Conservation (phyloP, 1,140 invertebrate species). For the Camponotus pennsylvanicus region DNA sequence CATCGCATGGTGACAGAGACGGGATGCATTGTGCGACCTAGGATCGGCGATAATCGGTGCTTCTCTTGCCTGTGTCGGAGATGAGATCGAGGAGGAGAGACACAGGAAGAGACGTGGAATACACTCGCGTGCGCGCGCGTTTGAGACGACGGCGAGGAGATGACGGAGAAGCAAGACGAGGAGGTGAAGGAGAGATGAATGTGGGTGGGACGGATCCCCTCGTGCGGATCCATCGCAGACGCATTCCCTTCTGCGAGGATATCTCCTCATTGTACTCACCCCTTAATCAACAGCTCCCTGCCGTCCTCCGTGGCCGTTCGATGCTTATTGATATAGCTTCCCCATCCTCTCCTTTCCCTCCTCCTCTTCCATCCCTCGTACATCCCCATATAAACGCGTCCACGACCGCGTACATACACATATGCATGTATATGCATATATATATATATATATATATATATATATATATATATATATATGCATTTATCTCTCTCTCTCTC, state of each 20-base stretch:
- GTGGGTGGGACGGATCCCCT: conserved; percentile 61
- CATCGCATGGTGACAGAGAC: conserved; percentile 71
- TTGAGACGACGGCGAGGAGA: background rate
- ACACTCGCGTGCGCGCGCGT: conserved; percentile 19
- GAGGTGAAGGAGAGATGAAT: conserved; percentile 39
- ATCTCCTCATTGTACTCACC: conserved; percentile 75
- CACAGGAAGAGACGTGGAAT: conserved; percentile 31
- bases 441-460: background rate
- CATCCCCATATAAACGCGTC: conserved; percentile 22
- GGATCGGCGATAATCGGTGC: conserved; percentile 73
- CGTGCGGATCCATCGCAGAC: conserved; percentile 74
- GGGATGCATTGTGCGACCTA: conserved; percentile 62
- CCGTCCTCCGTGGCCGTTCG: conserved; percentile 78
- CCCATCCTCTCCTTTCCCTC: conserved; percentile 42
- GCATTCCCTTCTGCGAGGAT: conserved; percentile 75
- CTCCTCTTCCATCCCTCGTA: conserved; percentile 20
- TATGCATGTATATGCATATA: background rate
- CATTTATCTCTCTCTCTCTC: conserved; percentile 2
- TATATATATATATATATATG: background rate
- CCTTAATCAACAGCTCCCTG: conserved; percentile 82
- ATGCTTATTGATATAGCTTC: conserved; percentile 82
- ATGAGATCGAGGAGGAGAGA: conserved; percentile 73
- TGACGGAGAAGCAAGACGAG: conserved; percentile 2
- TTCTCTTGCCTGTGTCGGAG: conserved; percentile 65
- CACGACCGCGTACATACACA: conserved; percentile 11